These are phyloP conservation scores for Typhlomys cinereus DNA, from an alignment of 2,113 vertebrate genomes.

Conservation along the genomic window DNA sequence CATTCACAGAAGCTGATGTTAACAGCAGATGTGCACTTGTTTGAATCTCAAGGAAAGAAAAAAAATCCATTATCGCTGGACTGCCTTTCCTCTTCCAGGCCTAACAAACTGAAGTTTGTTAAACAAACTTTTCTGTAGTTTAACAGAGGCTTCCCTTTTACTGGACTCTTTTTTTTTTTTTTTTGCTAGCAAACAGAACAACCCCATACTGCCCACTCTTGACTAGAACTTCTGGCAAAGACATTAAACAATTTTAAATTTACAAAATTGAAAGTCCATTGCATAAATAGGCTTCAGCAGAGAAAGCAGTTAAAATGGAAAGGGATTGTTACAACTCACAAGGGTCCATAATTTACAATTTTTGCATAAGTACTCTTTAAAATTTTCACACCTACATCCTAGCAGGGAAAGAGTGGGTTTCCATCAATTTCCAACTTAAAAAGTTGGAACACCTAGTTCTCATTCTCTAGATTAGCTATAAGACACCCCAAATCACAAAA, in stretches of 20 bases:
- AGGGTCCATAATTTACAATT: conserved; percentile 32
- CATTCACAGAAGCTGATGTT: conserved; percentile 56
- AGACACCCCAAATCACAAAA: not conserved
- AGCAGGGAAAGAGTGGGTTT: not conserved
- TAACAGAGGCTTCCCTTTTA: conserved; percentile 54
- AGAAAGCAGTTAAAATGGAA: conserved; percentile 64
- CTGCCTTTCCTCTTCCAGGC: not conserved
- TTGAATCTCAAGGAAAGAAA: conserved; percentile 60
- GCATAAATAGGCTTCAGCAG: conserved; percentile 19
- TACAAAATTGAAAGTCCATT: conserved; percentile 55
- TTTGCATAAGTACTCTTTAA: conserved; percentile 51
- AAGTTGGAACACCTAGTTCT: conserved; percentile 14
- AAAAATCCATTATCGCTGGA: conserved; percentile 16
- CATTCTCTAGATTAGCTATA: conserved; percentile 44
- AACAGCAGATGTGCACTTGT: conserved; percentile 51
- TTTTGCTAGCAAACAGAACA: conserved; percentile 52
- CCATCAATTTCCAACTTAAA: conserved; percentile 49
- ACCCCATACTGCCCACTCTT: conserved; percentile 44
- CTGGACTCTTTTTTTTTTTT: too few relatives aligned
- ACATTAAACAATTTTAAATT: conserved; percentile 29
- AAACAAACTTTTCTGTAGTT: conserved; percentile 64
- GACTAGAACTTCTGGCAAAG: conserved; percentile 32
- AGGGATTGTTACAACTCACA: conserved; percentile 57
- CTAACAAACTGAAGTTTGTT: conserved; percentile 52
- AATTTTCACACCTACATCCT: conserved; percentile 27